Base-by-base conservation (phyloP, 2,888 invertebrate genomes). In the Andrena trimmerana region DNA sequence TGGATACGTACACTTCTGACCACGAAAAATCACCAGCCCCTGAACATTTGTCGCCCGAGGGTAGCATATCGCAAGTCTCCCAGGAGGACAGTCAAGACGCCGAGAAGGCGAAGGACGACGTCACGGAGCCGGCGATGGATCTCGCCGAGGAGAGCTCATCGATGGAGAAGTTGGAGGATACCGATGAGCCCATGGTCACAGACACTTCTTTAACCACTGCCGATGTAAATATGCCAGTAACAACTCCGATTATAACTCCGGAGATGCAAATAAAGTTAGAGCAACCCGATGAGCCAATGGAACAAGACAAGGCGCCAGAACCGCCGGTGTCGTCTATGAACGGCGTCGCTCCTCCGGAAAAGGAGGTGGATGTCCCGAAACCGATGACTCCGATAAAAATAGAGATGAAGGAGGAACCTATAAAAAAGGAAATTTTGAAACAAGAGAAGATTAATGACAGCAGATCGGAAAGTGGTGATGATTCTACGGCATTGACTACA, bases 401-500 rank as follows among this genome's bases (percentile, higher is more conserved):
- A 2, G 92, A 91, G 16, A 48, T 85, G 6, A 92, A 90, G 66
- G 90, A 90, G 0, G 90, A 90, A 24, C 7, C 78, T 8, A 7
- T 82, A 4, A 89, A 90, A 16, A 88, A 84, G 8, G 90, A 91
- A 29, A 67, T 24, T 27, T 29, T 83, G 13, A 92, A 91, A 59
- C 84, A 88, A 20, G 93, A 93, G 36, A 92, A 92, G 62, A 85
- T 88, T 1, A 93, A 93, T 70, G 95, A 95, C 16, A 93, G 93
- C 48, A 93, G 94, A 81, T 93, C 95, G 62, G 94, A 95, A 80
- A 95, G 95, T 76, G 94, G 95, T 74, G 91, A 95, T 1, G 96
- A 96, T 60, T 95, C 96, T 87, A 96, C 97, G 91, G 97, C 97
- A 33, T 95, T 97, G 71, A 96, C 96, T 60, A 97, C 97, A 2